phyloP scores from a whole-genome alignment of 2,113 vertebrate genomes.

The Pogona vitticeps region DNA sequence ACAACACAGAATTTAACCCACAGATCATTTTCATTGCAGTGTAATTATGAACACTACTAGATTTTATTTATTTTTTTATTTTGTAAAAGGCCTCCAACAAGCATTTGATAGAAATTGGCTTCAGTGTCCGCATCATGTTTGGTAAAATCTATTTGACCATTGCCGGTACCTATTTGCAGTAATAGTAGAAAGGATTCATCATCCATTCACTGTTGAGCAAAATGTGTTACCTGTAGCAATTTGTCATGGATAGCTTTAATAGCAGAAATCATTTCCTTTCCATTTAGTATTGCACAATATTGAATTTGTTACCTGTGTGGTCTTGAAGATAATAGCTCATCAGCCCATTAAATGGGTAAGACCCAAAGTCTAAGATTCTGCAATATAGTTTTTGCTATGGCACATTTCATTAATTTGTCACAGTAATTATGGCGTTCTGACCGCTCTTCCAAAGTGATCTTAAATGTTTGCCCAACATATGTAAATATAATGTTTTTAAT shows the following conservation, averaged over 20 bases:
- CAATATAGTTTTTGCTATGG: not conserved
- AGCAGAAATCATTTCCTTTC: constrained; percentile 27
- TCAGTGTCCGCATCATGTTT: not conserved
- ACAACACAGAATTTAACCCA: not conserved
- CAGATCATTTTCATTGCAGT: not conserved
- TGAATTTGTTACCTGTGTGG: constrained; percentile 28
- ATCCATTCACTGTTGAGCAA: constrained; percentile 27
- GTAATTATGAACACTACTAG: not conserved
- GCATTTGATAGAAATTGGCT: not conserved
- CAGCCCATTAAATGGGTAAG: constrained; percentile 25
- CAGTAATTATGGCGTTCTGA: not conserved
- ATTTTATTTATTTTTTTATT: not conserved
- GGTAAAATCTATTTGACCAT: constrained; percentile 15
- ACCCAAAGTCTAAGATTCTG: not conserved
- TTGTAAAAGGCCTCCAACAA: not conserved
- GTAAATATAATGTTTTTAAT: not conserved
- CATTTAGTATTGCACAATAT: constrained; percentile 39
- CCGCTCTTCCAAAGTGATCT: not conserved
- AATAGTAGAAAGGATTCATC: not conserved
- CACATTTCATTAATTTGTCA: constrained; percentile 23
- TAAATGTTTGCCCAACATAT: not conserved
- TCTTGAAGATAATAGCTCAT: constrained; percentile 33
- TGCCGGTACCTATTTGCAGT: not conserved
- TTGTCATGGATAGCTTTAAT: constrained; percentile 34
- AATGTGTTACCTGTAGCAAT: constrained; percentile 8